A percentile compares a stretch with the other conserved stretches of the same genome.
Conservation (phyloP, 2,888 invertebrate species). For the Hypsopygia costalis region DNA sequence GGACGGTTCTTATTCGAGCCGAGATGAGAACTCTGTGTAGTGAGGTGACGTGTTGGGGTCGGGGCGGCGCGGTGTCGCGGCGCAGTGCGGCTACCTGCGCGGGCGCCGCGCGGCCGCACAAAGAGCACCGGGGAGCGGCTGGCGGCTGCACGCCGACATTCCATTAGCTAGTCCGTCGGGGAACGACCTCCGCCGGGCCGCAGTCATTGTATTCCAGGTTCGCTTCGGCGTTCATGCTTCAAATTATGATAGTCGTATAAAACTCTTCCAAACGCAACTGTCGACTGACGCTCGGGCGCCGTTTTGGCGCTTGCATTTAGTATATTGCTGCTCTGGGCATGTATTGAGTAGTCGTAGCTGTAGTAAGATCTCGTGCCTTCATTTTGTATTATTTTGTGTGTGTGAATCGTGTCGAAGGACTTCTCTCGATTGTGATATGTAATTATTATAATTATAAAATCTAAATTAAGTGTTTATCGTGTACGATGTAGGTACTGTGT, state of each 20-base stretch:
- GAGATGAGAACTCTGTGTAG: constrained; percentile 31
- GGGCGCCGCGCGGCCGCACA: constrained; percentile 41
- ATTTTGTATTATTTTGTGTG: constrained; percentile 68
- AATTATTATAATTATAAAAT: constrained; percentile 74
- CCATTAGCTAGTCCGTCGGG: constrained; percentile 64
- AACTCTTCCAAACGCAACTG: constrained; percentile 56
- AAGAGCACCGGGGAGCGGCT: constrained; percentile 55
- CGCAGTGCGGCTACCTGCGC: constrained; percentile 36
- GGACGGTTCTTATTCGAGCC: constrained; percentile 19
- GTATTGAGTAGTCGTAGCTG: constrained; percentile 69
- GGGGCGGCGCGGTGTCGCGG: constrained; percentile 21
- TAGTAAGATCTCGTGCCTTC: constrained; percentile 78
- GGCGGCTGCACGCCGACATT: constrained; percentile 58
- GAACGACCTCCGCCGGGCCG: constrained; percentile 67
- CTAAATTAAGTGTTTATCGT: constrained; percentile 78
- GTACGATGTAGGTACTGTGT: constrained; percentile 30
- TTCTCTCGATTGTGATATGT: constrained; percentile 78
- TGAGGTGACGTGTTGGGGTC: constrained; percentile 28
- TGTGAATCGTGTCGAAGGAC: constrained; percentile 69
- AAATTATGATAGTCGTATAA: constrained; percentile 44
- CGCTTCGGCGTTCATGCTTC: constrained; percentile 67
- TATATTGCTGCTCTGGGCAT: constrained; percentile 55
- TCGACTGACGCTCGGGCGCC: constrained; percentile 57
- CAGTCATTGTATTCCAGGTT: constrained; percentile 70
- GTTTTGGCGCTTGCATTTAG: constrained; percentile 63